These are phyloP conservation scores for Odocoileus virginianus DNA, from an alignment of 2,113 vertebrate species.

Conservation along the genomic window DNA sequence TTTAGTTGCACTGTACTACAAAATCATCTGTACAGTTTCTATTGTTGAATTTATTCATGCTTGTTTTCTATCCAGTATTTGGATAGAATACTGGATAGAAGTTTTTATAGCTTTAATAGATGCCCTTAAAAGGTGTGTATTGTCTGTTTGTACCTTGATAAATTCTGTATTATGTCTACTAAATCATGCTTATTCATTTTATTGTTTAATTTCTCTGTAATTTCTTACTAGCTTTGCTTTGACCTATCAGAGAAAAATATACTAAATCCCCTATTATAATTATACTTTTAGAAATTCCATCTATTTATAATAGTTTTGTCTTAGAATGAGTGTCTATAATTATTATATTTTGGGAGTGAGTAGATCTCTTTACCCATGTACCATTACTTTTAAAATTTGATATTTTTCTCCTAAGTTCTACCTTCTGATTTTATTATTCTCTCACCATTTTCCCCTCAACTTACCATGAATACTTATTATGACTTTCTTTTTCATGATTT, in stretches of 20 bases:
- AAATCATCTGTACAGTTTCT: background rate
- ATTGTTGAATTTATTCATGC: background rate
- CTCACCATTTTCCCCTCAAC: background rate
- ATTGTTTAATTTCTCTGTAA: constrained; percentile 12
- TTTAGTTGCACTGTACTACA: background rate
- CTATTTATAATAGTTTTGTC: background rate
- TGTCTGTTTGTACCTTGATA: background rate
- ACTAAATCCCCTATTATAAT: background rate
- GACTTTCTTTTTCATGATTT: background rate
- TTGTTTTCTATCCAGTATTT: background rate
- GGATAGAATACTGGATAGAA: too few species aligned
- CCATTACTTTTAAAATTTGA: background rate
- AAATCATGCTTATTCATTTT: constrained; percentile 5
- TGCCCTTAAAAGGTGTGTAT: background rate
- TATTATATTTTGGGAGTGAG: background rate
- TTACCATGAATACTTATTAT: background rate
- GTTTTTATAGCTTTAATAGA: background rate
- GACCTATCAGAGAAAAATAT: background rate
- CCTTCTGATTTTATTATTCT: constrained; percentile 18
- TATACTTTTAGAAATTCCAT: background rate
- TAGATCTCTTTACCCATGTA: background rate
- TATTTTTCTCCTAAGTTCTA: constrained; percentile 10
- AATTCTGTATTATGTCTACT: background rate
- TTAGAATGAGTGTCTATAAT: background rate
- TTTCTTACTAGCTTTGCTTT: background rate